A percentile compares a stretch with the other conserved stretches of the same genome.
Conservation (phyloP, 2,113 vertebrate genomes). For the Pachypanchax playfairii region DNA sequence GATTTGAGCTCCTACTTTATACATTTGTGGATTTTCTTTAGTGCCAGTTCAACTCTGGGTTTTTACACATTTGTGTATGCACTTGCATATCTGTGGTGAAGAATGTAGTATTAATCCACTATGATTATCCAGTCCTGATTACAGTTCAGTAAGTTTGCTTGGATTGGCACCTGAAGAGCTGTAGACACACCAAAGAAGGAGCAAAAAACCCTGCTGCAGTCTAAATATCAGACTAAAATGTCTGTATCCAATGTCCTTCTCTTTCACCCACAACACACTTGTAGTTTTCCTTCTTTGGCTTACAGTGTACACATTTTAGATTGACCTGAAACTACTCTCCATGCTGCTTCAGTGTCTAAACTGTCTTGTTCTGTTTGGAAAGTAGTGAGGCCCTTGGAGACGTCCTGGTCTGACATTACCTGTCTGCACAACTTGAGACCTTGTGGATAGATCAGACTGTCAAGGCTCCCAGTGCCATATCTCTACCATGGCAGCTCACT, state of each 20-base stretch:
- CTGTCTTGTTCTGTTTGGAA: conserved; percentile 43
- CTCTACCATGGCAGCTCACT: conserved; percentile 73
- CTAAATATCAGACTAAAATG: conserved; percentile 63
- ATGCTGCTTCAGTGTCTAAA: conserved; percentile 10
- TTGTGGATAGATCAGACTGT: conserved; percentile 48
- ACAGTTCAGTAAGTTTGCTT: conserved; percentile 68
- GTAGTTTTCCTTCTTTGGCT: conserved; percentile 63
- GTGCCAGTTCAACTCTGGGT: conserved; percentile 22
- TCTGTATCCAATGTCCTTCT: conserved; percentile 56
- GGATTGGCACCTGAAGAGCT: conserved; percentile 60
- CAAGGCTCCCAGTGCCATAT: conserved; percentile 44
- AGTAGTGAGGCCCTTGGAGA: conserved; percentile 37
- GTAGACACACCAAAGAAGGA: conserved; percentile 47
- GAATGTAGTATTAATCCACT: conserved; percentile 55
- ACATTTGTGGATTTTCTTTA: conserved; percentile 46
- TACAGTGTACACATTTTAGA: conserved; percentile 55
- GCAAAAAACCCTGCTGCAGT: conserved; percentile 58
- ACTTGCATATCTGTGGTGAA: conserved; percentile 45
- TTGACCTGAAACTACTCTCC: conserved; percentile 38
- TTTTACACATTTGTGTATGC: conserved; percentile 13
- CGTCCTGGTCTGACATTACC: conserved; percentile 23
- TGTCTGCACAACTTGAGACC: conserved; percentile 59
- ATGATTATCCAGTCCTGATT: conserved; percentile 64
- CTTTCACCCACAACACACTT: conserved; percentile 57
- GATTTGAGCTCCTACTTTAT: conserved; percentile 34